These are phyloP conservation scores for Agapetus fuscipes DNA, from an alignment of 2,888 invertebrate species.

Conservation along the genomic window DNA sequence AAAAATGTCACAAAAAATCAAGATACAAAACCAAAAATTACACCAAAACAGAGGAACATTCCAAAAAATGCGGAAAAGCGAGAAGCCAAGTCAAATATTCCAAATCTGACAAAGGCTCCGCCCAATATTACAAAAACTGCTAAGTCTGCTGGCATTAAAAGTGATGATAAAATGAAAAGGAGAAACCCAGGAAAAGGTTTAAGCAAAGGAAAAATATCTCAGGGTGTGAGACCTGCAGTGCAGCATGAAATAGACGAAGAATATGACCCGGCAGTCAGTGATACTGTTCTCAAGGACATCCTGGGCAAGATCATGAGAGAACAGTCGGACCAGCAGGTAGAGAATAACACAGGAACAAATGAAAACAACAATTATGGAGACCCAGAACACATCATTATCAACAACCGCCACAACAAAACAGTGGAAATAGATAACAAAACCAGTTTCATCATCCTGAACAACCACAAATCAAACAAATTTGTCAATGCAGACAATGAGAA, in stretches of 20 bases:
- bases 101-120: too few species aligned
- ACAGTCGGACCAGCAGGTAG: neutral
- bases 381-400: neutral
- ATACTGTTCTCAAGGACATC: neutral
- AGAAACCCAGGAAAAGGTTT: too few species aligned
- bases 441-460: conserved; percentile 11
- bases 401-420: neutral
- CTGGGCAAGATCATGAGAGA: neutral
- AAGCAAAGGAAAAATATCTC: too few species aligned
- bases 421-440: conserved; percentile 5
- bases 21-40: too few species aligned
- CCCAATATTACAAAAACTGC: too few species aligned
- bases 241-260: conserved; percentile 4
- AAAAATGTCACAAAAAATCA: too few species aligned
- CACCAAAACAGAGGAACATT: too few species aligned
- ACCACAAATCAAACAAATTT: conserved; percentile 9
- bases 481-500: neutral
- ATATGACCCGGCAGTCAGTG: neutral
- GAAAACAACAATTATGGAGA: neutral
- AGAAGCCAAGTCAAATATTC: too few species aligned
- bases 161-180: too few species aligned
- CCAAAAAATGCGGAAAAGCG: too few species aligned
- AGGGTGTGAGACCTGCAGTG: conserved; percentile 2
- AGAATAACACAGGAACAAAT: neutral
- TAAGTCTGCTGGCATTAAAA: too few species aligned